phyloP scores from a whole-genome alignment of 2,797 vertebrate genomes.

The Pangasius krempfi region DNA sequence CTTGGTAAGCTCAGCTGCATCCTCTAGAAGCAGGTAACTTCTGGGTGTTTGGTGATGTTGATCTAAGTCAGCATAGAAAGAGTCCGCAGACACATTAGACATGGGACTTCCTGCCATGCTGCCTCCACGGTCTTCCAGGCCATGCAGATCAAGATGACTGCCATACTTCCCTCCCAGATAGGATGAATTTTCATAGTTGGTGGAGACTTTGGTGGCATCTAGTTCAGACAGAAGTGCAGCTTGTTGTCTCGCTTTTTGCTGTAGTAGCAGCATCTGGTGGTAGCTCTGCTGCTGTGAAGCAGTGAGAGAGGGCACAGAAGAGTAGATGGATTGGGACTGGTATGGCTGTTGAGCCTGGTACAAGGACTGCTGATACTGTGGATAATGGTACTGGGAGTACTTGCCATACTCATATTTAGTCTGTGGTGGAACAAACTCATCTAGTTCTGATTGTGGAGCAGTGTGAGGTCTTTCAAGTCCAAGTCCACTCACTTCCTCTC shows the following conservation, averaged over 20 bases:
- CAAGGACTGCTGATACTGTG: constrained; percentile 85
- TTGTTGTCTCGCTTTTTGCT: constrained; percentile 92
- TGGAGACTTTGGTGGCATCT: constrained; percentile 85
- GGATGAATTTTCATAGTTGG: constrained; percentile 85
- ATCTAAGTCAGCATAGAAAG: constrained; percentile 93
- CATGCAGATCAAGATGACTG: constrained; percentile 90
- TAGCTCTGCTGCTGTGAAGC: constrained; percentile 88
- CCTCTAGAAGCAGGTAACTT: constrained; percentile 94
- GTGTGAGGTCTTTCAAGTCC: constrained; percentile 92
- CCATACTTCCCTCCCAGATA: constrained; percentile 86
- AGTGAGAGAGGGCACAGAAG: constrained; percentile 91
- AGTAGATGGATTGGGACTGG: constrained; percentile 94
- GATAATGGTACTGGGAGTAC: constrained; percentile 92
- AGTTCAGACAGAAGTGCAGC: constrained; percentile 87
- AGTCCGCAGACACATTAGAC: constrained; percentile 91
- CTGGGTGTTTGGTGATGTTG: constrained; percentile 83
- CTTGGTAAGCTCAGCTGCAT: constrained; percentile 92
- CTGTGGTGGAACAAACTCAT: constrained; percentile 92
- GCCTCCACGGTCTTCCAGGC: constrained; percentile 84
- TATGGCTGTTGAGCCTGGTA: constrained; percentile 91
- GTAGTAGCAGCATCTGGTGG: constrained; percentile 91
- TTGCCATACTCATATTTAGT: constrained; percentile 90
- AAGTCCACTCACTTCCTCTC: constrained; percentile 76
- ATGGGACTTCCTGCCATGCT: constrained; percentile 92
- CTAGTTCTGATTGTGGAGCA: constrained; percentile 91